Percentiles rank a stretch among this genome's conserved stretches.
These are phyloP conservation scores for Diachasmimorpha longicaudata DNA, from an alignment of 1,140 invertebrate species.

Conservation along the genomic window DNA sequence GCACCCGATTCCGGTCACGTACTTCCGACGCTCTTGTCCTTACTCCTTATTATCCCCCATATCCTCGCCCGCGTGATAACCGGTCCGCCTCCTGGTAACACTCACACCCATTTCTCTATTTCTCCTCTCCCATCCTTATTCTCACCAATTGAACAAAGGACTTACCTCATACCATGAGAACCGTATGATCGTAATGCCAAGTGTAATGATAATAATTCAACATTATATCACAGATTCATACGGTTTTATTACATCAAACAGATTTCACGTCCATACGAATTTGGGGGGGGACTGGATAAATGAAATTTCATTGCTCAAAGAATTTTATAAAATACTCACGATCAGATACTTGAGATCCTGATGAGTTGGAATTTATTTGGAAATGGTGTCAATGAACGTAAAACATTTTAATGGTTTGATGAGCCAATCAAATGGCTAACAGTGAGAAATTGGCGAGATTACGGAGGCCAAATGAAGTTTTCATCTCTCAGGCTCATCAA, in stretches of 20 bases:
- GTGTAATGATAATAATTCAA: constrained; percentile 9
- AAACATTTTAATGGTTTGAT: no score
- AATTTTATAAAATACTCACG: no score
- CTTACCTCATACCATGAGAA: not conserved
- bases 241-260: not conserved
- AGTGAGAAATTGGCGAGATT: no score
- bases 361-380: no score
- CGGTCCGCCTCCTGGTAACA: not conserved
- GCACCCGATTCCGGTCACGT: constrained; percentile 52
- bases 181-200: constrained; percentile 2
- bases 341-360: no score
- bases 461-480: no score
- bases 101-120: not conserved
- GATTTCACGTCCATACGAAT: not conserved
- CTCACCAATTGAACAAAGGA: constrained; percentile 11
- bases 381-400: no score
- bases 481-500: no score
- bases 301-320: no score
- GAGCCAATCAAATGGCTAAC: no score
- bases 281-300: no score
- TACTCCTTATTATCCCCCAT: constrained; percentile 58
- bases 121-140: constrained; percentile 16
- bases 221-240: not conserved
- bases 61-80: constrained; percentile 41
- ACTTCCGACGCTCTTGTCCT: constrained; percentile 51